Conservation (phyloP, 2,888 invertebrate species). For the Belgica antarctica region DNA sequence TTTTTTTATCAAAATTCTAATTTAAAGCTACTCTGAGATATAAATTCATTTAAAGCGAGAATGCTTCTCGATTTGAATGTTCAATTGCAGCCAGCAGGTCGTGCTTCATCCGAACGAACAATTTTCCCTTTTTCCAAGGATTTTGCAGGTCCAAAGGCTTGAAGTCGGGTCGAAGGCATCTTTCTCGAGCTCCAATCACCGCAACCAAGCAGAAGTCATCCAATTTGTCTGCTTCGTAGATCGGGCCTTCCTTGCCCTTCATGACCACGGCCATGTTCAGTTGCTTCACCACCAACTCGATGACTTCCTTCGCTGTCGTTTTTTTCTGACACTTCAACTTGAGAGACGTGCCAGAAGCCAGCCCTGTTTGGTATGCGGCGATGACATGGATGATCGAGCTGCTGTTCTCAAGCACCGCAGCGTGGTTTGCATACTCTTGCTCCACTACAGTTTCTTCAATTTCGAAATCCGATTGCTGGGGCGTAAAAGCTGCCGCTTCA, state of each 20-base stretch:
- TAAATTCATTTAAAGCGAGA: constrained; percentile 50
- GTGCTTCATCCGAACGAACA: constrained; percentile 89
- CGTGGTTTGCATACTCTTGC: not conserved
- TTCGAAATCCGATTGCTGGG: constrained; percentile 30
- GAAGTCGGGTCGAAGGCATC: constrained; percentile 92
- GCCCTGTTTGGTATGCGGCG: constrained; percentile 93
- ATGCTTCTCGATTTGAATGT: constrained; percentile 78
- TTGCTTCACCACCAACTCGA: constrained; percentile 92
- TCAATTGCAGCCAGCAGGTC: constrained; percentile 84
- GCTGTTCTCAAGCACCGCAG: constrained; percentile 43
- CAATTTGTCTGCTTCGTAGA: constrained; percentile 78
- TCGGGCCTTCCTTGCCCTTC: constrained; percentile 81
- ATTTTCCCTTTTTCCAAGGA: constrained; percentile 91
- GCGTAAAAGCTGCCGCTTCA: constrained; percentile 16
- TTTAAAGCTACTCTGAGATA: no score
- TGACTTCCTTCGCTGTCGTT: constrained; percentile 92
- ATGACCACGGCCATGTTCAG: constrained; percentile 88
- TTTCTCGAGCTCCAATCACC: constrained; percentile 90
- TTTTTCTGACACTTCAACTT: constrained; percentile 89
- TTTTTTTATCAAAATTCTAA: no score
- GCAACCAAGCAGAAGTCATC: constrained; percentile 91
- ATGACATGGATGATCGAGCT: constrained; percentile 69
- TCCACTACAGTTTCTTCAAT: constrained; percentile 47
- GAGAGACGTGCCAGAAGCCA: constrained; percentile 88
- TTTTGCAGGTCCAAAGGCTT: constrained; percentile 89